Conservation (phyloP, 1,140 invertebrate species). For the Batillaria attramentaria region DNA sequence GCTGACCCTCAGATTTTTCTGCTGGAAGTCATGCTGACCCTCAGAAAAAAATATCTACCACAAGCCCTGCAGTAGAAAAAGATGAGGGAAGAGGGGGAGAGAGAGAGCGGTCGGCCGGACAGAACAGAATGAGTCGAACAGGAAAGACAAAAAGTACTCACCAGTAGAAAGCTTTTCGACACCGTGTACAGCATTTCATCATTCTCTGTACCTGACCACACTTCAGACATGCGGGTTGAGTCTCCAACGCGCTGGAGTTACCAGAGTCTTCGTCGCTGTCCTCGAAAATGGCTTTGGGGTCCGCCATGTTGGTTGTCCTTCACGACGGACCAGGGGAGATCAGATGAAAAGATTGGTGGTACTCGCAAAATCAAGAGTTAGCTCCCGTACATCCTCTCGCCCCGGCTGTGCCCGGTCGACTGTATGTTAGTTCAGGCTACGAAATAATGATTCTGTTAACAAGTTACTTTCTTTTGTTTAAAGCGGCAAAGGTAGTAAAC, state of each 20-base stretch:
- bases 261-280: not conserved
- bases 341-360: not conserved
- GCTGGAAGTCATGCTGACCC: too few species aligned
- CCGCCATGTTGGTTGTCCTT: slow-evolving; percentile 17
- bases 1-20: too few species aligned
- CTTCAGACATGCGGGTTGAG: slow-evolving; percentile 14
- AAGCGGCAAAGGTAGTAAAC: too few species aligned
- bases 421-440: too few species aligned
- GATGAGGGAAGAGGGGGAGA: too few species aligned
- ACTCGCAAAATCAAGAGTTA: slow-evolving; percentile 9
- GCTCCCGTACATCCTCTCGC: not conserved
- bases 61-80: too few species aligned
- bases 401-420: too few species aligned
- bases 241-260: not conserved
- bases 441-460: not conserved
- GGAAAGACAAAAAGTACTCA: too few species aligned
- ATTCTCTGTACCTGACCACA: slow-evolving; percentile 12
- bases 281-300: slow-evolving; percentile 8
- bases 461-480: not conserved
- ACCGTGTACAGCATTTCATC: slow-evolving; percentile 23
- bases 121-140: too few species aligned
- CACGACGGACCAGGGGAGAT: not conserved
- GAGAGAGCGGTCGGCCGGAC: too few species aligned
- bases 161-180: slow-evolving; percentile 12
- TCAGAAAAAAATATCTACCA: too few species aligned